Evolutionary conservation across 2,113 vertebrate genomes (phyloP).

Genomic region (Aphyosemion australe): DNA sequence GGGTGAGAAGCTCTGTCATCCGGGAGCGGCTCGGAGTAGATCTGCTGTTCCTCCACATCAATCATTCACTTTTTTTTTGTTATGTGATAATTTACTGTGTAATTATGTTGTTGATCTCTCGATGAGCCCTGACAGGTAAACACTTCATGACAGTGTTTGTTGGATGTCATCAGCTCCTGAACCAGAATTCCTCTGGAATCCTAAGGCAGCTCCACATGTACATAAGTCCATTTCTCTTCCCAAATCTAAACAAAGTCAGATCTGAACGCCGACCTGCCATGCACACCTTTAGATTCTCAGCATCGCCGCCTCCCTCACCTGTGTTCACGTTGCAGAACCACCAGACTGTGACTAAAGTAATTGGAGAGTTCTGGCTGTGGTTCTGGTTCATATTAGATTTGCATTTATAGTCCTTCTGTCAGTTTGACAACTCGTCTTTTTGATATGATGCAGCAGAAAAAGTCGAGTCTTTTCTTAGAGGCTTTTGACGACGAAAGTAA

Average conservation of each 20-base stretch:
- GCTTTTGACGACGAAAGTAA: too few relatives aligned
- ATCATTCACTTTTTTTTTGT: too few relatives aligned
- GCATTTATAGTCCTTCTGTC: not conserved
- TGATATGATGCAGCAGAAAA: not conserved
- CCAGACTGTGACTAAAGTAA: constrained; percentile 28
- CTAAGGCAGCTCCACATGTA: constrained; percentile 22
- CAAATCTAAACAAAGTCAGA: constrained; percentile 4
- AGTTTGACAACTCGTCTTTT: not conserved
- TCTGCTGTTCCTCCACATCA: too few relatives aligned
- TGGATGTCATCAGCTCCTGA: constrained; percentile 3
- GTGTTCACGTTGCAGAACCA: not conserved
- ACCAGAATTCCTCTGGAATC: constrained; percentile 29
- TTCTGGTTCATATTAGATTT: constrained; percentile 1
- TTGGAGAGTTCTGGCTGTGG: constrained; percentile 10
- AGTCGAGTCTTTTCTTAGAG: too few relatives aligned
- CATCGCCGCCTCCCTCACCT: not conserved
- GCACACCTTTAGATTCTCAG: constrained; percentile 7
- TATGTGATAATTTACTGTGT: constrained; percentile 10
- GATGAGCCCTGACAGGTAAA: constrained; percentile 30
- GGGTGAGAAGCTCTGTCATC: too few relatives aligned
- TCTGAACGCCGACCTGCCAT: not conserved
- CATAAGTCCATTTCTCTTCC: constrained; percentile 14
- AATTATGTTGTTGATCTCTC: constrained; percentile 17
- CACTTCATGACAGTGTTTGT: constrained; percentile 21
- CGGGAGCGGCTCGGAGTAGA: too few relatives aligned